Conservation (phyloP, 1,140 invertebrate genomes). For the Hestina assimilis region DNA sequence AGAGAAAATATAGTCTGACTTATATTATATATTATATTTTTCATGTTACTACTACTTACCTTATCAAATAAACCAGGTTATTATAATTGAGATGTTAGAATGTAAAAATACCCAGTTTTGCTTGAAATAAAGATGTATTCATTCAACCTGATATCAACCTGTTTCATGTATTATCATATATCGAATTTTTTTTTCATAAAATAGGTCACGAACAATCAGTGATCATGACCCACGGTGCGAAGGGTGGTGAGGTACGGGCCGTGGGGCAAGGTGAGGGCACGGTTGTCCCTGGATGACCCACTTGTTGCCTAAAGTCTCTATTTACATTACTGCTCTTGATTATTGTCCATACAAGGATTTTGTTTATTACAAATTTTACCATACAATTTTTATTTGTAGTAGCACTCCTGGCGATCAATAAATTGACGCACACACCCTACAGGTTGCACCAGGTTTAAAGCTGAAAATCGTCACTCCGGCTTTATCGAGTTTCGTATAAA, state of each 20-base stretch:
- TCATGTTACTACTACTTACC: too few relatives aligned
- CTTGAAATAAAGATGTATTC: background rate
- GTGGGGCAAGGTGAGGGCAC: conserved; percentile 26
- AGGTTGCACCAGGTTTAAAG: conserved; percentile 15
- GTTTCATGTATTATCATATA: conserved; percentile 21
- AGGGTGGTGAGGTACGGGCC: conserved; percentile 27
- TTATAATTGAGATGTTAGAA: too few relatives aligned
- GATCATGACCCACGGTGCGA: conserved; percentile 57
- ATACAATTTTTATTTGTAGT: conserved; percentile 19
- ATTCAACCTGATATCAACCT: background rate
- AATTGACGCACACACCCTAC: conserved; percentile 29
- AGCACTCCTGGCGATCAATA: conserved; percentile 26
- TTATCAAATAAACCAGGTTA: too few relatives aligned
- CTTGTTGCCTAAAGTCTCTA: conserved; percentile 65
- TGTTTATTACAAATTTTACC: background rate
- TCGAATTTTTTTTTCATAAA: conserved; percentile 59
- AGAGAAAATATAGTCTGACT: too few relatives aligned
- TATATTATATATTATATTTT: too few relatives aligned
- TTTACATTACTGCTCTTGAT: conserved; percentile 68
- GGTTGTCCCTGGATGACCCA: conserved; percentile 62
- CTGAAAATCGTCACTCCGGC: background rate
- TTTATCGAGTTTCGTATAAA: background rate
- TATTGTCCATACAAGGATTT: conserved; percentile 33
- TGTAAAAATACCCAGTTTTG: too few relatives aligned
- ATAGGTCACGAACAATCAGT: conserved; percentile 66